Percentiles rank a stretch among this genome's conserved stretches.
These are phyloP conservation scores for Fukomys damarensis DNA, from an alignment of 2,113 vertebrate species.

Conservation along the genomic window DNA sequence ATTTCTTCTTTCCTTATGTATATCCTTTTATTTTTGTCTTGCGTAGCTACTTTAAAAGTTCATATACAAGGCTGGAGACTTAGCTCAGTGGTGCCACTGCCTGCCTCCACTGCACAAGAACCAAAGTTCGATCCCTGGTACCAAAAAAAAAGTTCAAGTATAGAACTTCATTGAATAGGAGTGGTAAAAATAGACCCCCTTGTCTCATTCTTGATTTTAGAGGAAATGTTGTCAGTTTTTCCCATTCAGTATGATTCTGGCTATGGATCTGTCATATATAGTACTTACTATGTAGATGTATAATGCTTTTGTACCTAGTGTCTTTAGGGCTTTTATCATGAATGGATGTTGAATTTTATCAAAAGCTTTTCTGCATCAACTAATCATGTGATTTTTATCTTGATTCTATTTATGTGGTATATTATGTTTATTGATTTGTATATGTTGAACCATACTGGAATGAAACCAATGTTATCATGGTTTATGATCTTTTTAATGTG, in stretches of 20 bases:
- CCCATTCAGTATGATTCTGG: not conserved
- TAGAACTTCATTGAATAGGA: not conserved
- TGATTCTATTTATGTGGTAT: not conserved
- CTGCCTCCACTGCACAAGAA: no score
- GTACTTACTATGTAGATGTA: not conserved
- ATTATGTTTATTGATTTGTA: not conserved
- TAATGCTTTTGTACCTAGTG: not conserved
- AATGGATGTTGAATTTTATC: not conserved
- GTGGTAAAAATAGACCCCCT: not conserved
- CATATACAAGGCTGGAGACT: no score
- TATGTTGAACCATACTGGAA: not conserved
- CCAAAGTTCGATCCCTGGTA: no score
- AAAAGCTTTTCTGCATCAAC: not conserved
- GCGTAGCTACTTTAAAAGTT: not conserved
- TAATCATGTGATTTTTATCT: not conserved
- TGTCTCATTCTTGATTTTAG: not conserved
- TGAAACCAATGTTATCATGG: not conserved
- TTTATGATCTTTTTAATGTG: not conserved
- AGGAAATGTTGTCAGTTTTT: not conserved
- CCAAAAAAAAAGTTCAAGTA: no score
- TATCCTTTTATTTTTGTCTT: not conserved
- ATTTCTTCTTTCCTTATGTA: not conserved
- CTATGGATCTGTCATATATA: not conserved
- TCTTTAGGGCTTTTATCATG: not conserved
- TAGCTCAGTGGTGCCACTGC: no score